These are phyloP conservation scores for Chironomus tepperi DNA, from an alignment of 1,140 invertebrate species.

Conservation along the genomic window DNA sequence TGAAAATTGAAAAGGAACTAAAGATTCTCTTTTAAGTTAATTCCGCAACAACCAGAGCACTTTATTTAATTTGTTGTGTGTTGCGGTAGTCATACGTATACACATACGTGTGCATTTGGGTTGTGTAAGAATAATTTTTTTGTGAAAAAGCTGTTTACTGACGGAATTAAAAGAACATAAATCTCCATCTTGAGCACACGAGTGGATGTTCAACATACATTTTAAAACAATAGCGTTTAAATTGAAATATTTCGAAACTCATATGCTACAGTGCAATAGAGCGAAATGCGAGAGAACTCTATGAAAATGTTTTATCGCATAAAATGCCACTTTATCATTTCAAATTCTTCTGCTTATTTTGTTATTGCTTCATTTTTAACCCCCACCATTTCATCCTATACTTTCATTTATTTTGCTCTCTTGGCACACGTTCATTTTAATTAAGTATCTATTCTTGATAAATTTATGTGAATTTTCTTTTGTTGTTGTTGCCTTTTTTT, in stretches of 20 bases:
- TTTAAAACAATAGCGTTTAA: conserved; percentile 2
- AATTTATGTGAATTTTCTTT: neutral
- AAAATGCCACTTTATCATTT: neutral
- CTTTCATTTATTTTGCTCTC: neutral
- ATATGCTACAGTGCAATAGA: neutral
- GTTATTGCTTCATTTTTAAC: too few species aligned
- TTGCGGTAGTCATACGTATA: neutral
- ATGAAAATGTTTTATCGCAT: conserved; percentile 3
- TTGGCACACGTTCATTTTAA: conserved; percentile 21
- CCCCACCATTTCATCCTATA: neutral
- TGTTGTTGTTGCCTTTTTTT: neutral
- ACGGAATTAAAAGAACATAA: conserved; percentile 2
- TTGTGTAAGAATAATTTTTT: neutral
- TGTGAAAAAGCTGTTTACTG: neutral
- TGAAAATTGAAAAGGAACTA: neutral
- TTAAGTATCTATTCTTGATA: conserved; percentile 18
- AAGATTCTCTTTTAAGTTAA: neutral
- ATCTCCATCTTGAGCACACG: neutral
- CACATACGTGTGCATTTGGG: neutral
- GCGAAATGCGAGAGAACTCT: neutral
- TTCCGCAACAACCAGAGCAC: neutral
- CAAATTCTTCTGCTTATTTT: neutral
- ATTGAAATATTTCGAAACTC: conserved; percentile 16
- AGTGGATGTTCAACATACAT: neutral
- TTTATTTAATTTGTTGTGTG: neutral